Conservation (phyloP, 53 echinoderm and acorn worm species). For the Hippasteria phrygiana region DNA sequence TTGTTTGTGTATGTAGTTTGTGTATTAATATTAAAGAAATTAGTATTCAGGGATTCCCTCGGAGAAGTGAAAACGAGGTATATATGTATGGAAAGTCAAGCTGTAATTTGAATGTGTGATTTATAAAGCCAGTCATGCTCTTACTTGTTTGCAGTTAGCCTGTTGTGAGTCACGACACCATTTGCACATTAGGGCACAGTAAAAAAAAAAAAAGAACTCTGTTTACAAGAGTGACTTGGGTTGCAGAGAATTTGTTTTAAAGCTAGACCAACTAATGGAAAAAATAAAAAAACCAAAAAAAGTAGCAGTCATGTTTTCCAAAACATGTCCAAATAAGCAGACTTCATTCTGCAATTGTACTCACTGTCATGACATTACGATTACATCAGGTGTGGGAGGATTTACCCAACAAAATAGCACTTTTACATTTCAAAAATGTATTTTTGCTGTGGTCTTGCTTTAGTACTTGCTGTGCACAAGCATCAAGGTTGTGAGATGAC, state of each 20-base stretch:
- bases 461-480: background rate
- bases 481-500: background rate
- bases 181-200: background rate
- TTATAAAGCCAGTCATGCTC: background rate
- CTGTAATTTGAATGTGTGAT: background rate
- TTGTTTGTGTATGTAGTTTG: too few species aligned
- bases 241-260: background rate
- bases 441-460: background rate
- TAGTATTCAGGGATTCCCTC: too few species aligned
- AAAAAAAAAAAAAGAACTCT: background rate
- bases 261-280: too few species aligned
- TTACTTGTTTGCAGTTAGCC: background rate
- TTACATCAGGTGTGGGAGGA: too few species aligned
- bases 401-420: background rate
- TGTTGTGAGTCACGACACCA: slow-evolving; percentile 1
- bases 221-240: background rate
- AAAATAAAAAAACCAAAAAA: too few species aligned
- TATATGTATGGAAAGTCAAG: background rate
- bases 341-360: too few species aligned
- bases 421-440: background rate
- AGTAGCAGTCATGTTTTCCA: too few species aligned
- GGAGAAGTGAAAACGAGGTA: too few species aligned
- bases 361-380: too few species aligned
- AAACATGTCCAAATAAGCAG: too few species aligned
- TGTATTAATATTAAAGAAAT: too few species aligned